Percentiles rank a stretch among this genome's conserved stretches.
These are phyloP conservation scores for Leptopilina boulardi DNA, from an alignment of 1,140 invertebrate species.

Conservation along the genomic window DNA sequence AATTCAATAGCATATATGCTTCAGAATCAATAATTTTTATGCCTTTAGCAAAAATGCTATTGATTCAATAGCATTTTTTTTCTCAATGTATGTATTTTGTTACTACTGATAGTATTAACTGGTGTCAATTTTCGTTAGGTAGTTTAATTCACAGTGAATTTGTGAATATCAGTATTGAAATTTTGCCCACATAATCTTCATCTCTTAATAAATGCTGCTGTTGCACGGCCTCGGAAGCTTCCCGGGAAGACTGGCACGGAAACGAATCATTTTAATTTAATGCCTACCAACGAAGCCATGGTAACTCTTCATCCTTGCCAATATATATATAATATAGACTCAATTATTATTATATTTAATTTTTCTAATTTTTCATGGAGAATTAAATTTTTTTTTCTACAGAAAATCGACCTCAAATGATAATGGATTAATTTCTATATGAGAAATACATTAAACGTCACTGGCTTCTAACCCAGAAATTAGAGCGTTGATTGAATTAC, in stretches of 20 bases:
- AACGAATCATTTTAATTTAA: slow-evolving; percentile 60
- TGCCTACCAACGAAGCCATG: slow-evolving; percentile 50
- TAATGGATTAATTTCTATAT: slow-evolving; percentile 10
- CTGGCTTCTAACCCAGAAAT: slow-evolving; percentile 3
- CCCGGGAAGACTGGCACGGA: slow-evolving; percentile 59
- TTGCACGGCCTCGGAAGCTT: slow-evolving; percentile 59
- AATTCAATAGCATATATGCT: no score
- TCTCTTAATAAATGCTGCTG: slow-evolving; percentile 44
- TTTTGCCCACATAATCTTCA: slow-evolving; percentile 18
- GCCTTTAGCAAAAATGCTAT: no score
- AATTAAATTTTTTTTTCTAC: neutral
- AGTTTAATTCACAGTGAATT: no score
- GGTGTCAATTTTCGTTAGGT: no score
- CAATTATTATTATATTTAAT: neutral
- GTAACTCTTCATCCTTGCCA: slow-evolving; percentile 34
- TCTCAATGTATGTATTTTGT: no score
- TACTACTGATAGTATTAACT: no score
- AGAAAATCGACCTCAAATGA: neutral
- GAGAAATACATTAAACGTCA: slow-evolving; percentile 17
- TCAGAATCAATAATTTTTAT: no score
- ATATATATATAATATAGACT: no score
- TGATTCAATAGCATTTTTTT: no score
- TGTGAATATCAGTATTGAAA: no score
- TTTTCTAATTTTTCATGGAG: neutral
- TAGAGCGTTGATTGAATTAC: slow-evolving; percentile 28